Conservation (phyloP, 2,888 invertebrate genomes). For the Caenorhabditis uteleia region DNA sequence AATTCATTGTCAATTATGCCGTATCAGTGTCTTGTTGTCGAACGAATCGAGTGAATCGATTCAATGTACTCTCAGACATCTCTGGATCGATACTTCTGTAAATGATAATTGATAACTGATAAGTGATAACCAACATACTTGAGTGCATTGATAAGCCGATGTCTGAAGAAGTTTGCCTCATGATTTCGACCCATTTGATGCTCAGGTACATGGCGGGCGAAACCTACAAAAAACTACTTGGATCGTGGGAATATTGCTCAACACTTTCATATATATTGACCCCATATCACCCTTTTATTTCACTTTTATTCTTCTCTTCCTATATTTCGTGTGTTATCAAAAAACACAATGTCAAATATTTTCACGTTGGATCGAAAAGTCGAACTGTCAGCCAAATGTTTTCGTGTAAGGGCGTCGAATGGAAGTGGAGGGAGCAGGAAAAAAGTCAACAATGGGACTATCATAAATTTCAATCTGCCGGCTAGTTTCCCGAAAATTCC, state of each 20-base stretch:
- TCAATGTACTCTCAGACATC: constrained; percentile 32
- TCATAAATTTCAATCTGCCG: constrained; percentile 25
- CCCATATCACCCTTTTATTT: background rate
- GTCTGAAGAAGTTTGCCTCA: constrained; percentile 45
- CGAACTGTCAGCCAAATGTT: constrained; percentile 36
- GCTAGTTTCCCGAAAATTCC: constrained; percentile 33
- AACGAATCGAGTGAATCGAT: constrained; percentile 31
- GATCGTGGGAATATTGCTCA: constrained; percentile 25
- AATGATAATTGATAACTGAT: background rate
- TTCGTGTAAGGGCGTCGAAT: too few species aligned
- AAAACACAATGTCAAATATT: constrained; percentile 30
- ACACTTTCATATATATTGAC: background rate
- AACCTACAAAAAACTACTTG: constrained; percentile 2
- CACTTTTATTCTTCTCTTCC: background rate
- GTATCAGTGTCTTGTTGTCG: constrained; percentile 13
- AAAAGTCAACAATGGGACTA: constrained; percentile 4
- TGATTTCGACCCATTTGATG: constrained; percentile 35
- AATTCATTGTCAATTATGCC: background rate
- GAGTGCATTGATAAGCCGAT: constrained; percentile 40
- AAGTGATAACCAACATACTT: constrained; percentile 16
- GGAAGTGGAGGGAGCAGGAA: too few species aligned
- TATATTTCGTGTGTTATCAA: background rate
- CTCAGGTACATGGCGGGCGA: constrained; percentile 26
- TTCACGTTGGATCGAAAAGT: constrained; percentile 34
- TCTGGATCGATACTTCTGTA: constrained; percentile 34